Conservation (phyloP, 2,888 invertebrate species). For the Myopa testacea region DNA sequence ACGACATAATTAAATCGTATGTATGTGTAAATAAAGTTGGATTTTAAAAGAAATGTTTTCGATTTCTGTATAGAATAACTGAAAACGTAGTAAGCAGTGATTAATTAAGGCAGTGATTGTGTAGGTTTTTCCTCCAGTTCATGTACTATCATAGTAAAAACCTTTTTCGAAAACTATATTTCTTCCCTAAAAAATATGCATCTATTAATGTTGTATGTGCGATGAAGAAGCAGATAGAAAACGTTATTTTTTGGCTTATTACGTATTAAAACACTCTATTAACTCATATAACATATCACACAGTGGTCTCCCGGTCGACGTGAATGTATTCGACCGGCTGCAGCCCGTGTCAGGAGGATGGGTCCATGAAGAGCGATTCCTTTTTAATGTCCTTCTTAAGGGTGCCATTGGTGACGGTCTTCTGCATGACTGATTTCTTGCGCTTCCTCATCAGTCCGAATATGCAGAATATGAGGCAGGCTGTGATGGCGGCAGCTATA, state of each 20-base stretch:
- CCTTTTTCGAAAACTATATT: background rate
- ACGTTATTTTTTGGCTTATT: constrained; percentile 25
- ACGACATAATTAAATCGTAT: background rate
- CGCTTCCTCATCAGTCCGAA: constrained; percentile 73
- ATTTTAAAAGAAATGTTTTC: background rate
- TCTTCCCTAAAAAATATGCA: background rate
- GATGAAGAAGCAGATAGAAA: constrained; percentile 42
- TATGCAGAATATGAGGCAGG: constrained; percentile 72
- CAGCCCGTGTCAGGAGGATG: constrained; percentile 88
- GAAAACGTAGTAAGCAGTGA: constrained; percentile 19
- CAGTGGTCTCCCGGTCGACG: constrained; percentile 93
- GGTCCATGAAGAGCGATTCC: constrained; percentile 68
- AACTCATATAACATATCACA: constrained; percentile 72
- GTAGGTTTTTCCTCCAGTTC: constrained; percentile 46
- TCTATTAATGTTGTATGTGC: constrained; percentile 33
- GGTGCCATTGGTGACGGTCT: constrained; percentile 67
- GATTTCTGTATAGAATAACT: background rate
- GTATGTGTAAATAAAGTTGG: background rate
- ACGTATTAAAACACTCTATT: constrained; percentile 45
- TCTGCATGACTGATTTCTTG: constrained; percentile 71
- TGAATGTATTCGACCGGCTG: constrained; percentile 93
- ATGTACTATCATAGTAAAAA: background rate
- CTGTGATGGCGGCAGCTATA: constrained; percentile 72
- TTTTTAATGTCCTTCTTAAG: constrained; percentile 75
- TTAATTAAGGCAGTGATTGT: constrained; percentile 63